Evolutionary conservation across 2,888 invertebrate species (phyloP), one percentile per base, ranked within the genome.

Genomic region (Drosophila colorata): DNA sequence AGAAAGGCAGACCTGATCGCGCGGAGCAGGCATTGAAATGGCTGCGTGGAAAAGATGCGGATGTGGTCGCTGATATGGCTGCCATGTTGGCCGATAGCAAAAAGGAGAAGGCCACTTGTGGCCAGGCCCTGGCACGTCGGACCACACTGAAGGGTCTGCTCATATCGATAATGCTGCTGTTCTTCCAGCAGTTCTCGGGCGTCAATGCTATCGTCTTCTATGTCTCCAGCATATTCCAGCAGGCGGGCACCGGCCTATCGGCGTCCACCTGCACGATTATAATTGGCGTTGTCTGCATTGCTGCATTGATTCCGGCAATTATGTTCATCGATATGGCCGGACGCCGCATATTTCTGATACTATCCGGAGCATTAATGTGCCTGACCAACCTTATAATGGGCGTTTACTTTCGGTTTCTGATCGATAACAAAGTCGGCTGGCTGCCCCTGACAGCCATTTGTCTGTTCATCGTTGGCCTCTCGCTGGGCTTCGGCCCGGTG

Each of bases 151-250:
- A 94, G 85, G 95, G 95, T 0, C 91, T 96, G 0, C 53, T 95
- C 1, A 95, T 96, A 53, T 94, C 95, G 57, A 95, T 95, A 74
- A 94, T 95, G 1, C 93, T 98, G n/a, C 97, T 97, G 97, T 91
- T 96, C 70, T 96, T 97, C 91, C 98, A 98, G 89, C 97, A 98
- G 90, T 93, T 97, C 35, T 95, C 95, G 48, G 97, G 97, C 37
- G 94, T 96, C 51, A 97, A 97, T 87, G 96, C 96, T 0, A 95
- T 97, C 0, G 95, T 97, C 55, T 96, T 97, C 90, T 96, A 96
- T 85, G 94, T 95, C 0, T 94, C 94, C 0, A 90, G 93, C 0
- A 97, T 98, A 49, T 97, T 98, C 90, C 80, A 7, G 0, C 8
- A 44, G 1, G 74, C 79, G 11, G 61, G 64, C 0, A 56, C 71